A percentile compares a stretch with the other conserved stretches of the same genome.
Conservation (phyloP, 1,140 invertebrate species). For the Latrodectus geometricus region DNA sequence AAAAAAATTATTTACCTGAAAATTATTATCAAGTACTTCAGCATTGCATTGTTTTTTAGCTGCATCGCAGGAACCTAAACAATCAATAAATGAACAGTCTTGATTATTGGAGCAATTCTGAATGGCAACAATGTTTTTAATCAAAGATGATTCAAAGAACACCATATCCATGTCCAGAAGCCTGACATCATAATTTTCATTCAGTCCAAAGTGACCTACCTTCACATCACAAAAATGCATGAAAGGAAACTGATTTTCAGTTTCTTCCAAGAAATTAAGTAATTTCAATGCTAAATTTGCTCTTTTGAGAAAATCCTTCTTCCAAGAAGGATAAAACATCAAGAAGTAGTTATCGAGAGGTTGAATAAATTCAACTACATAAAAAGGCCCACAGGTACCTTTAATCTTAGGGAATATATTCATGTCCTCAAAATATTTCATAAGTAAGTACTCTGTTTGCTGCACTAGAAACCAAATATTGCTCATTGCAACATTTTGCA, state of each 20-base stretch:
- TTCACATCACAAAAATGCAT: conserved; percentile 78
- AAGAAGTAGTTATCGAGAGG: conserved; percentile 67
- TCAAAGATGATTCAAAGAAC: conserved; percentile 71
- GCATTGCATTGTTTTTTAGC: conserved; percentile 71
- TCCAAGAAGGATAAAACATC: conserved; percentile 66
- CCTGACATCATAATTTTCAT: conserved; percentile 70
- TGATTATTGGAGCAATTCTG: conserved; percentile 71
- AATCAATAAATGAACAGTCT: conserved; percentile 78
- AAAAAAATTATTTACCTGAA: conserved; percentile 69
- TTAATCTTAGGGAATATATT: conserved; percentile 77
- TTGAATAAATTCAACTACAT: conserved; percentile 75
- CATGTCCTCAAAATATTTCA: conserved; percentile 73
- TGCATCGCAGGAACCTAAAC: conserved; percentile 73
- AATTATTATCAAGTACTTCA: conserved; percentile 75
- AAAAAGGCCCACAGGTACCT: conserved; percentile 76
- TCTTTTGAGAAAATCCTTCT: conserved; percentile 71
- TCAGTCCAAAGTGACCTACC: conserved; percentile 76
- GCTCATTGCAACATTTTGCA: conserved; percentile 69
- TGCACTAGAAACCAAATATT: conserved; percentile 76
- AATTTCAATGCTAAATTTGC: conserved; percentile 74
- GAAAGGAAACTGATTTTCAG: conserved; percentile 73
- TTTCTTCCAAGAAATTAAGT: conserved; percentile 74
- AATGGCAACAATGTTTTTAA: conserved; percentile 69
- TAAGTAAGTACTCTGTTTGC: conserved; percentile 77
- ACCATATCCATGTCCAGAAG: conserved; percentile 75